Evolutionary conservation across 1,140 invertebrate species (phyloP), one percentile per base, ranked within the genome.

Genomic region (Galleria mellonella): DNA sequence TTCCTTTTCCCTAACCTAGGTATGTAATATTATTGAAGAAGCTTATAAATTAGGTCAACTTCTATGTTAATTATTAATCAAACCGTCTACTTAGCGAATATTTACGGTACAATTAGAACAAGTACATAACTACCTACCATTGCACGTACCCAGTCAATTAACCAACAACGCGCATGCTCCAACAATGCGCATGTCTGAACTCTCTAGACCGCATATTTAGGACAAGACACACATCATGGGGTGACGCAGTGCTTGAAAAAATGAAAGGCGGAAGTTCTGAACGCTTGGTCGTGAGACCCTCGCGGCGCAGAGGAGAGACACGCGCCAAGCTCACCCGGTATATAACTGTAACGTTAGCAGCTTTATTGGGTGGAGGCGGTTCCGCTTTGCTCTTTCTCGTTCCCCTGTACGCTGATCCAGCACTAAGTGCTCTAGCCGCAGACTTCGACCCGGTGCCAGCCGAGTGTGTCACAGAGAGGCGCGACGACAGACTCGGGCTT

Each of bases 391-490:
- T 96, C 28, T 96, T 97, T 83, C 88, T 96, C 32, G 94, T 96
- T 32, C 95, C 94, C 32, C 88, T 96, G n/a, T 95, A 96, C 82
- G 94, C 96, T 31, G 93, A 97, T 81, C 94, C 94, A 15, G 94
- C 94, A n/a, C 91, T 97, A 50, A 95, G 94, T 60, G 96, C 94
- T 3, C 82, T 96, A 39, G 92, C 92, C 2, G 93, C 94, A 32
- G 93, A 96, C 77, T 96, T 96, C 74, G 91, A 92, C 31, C 90
- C 92, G 0, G 83, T 91, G 40, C 94, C 94, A 5, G 93, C 94
- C 4, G 89, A 91, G 32, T 96, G 95, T 79, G 89, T 92, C 0
- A 94, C 93, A 0, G 89, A 91, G 10, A 81, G 92, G 12, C 87
- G 91, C n/a, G 93, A 94, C 62, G 92, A 95, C 57, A 86, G 92